A percentile compares a stretch with the other conserved stretches of the same genome.
Evolutionary conservation across 2,113 vertebrate genomes (phyloP).

Genomic region (Limnothrissa miodon): DNA sequence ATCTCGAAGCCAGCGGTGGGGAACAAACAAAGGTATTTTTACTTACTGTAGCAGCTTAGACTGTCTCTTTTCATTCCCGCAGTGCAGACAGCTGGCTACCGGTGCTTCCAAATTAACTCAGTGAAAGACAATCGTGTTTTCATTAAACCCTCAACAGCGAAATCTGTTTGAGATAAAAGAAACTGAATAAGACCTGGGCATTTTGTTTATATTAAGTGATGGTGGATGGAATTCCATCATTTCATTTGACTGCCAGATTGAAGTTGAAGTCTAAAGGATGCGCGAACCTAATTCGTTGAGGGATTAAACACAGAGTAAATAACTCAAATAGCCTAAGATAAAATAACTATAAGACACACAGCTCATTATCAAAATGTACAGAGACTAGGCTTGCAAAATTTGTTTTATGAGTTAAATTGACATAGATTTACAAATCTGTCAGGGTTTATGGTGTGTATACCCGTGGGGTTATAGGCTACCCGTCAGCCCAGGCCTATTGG

Average conservation of each 20-base stretch:
- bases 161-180: slow-evolving; percentile 32
- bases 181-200: not conserved
- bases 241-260: not conserved
- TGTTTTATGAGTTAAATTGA: not conserved
- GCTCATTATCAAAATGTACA: not conserved
- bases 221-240: not conserved
- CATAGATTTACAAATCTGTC: not conserved
- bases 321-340: not conserved
- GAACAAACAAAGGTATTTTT: slow-evolving; percentile 84
- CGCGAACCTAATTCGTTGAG: not conserved
- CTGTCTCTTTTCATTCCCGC: slow-evolving; percentile 74
- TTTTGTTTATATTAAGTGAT: not conserved
- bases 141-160: slow-evolving; percentile 79
- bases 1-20: slow-evolving; percentile 88
- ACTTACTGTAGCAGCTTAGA: slow-evolving; percentile 82
- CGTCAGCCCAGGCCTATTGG: no score
- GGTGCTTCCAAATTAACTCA: slow-evolving; percentile 85
- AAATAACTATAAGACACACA: not conserved
- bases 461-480: not conserved
- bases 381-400: not conserved
- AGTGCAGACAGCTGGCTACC: slow-evolving; percentile 86
- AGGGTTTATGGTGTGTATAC: not conserved
- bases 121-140: slow-evolving; percentile 89
- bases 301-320: not conserved
- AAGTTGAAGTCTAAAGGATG: not conserved